Evolutionary conservation across 2,888 invertebrate species (phyloP).

Genomic region (Corbicula japonica): DNA sequence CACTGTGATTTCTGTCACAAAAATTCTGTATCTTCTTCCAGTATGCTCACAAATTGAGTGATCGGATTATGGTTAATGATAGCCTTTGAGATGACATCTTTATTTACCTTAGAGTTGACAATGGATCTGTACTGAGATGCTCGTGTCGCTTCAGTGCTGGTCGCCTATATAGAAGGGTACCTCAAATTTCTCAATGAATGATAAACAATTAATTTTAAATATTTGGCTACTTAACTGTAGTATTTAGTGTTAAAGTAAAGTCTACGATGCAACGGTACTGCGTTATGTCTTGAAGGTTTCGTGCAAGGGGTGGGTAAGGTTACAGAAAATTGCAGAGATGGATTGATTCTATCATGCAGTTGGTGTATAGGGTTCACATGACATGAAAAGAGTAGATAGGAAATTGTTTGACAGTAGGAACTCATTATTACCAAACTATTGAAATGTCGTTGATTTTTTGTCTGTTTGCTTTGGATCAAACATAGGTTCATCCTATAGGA

Average conservation of each 20-base stretch:
- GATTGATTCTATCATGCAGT: conserved; percentile 39
- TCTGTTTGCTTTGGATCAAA: neutral
- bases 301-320: conserved; percentile 22
- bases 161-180: conserved; percentile 4
- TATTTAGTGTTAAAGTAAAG: no score
- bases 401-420: conserved; percentile 38
- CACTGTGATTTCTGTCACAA: conserved; percentile 24
- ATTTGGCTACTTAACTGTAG: no score
- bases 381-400: conserved; percentile 34
- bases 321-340: conserved; percentile 53
- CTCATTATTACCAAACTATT: conserved; percentile 27
- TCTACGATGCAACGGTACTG: no score
- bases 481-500: conserved; percentile 19
- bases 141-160: conserved; percentile 54
- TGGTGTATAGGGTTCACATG: conserved; percentile 43
- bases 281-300: no score
- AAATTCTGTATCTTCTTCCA: conserved; percentile 30
- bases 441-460: neutral
- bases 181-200: conserved; percentile 50
- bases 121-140: conserved; percentile 49
- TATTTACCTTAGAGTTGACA: conserved; percentile 51
- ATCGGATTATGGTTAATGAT: conserved; percentile 51
- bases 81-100: conserved; percentile 54
- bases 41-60: conserved; percentile 29
- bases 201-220: conserved; percentile 42